phyloP scores from a whole-genome alignment of 2,888 invertebrate species.

The Xylophagus ater region DNA sequence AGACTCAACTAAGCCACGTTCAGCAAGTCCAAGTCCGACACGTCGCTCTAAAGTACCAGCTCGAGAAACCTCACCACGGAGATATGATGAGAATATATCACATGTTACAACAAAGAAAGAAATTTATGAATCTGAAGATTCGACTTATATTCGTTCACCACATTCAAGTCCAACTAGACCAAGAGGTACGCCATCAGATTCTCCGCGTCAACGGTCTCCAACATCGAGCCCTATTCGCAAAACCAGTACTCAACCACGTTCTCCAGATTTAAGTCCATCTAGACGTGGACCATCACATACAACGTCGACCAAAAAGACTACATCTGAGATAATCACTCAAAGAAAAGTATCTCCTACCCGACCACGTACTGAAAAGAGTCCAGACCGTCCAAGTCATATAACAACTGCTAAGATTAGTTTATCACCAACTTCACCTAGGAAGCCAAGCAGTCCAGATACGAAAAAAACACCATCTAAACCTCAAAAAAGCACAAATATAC shows the following conservation, averaged over 20 bases:
- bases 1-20: no score
- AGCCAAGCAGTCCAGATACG: conserved; percentile 9
- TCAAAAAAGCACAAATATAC: conserved; percentile 15
- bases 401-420: conserved; percentile 21
- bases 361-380: not conserved
- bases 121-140: not conserved
- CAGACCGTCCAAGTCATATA: conserved; percentile 17
- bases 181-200: not conserved
- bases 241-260: not conserved
- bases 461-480: conserved; percentile 17
- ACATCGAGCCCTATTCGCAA: not conserved
- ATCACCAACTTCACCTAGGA: conserved; percentile 18
- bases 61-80: conserved; percentile 30
- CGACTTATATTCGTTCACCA: conserved; percentile 13
- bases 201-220: not conserved
- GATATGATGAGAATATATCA: no score
- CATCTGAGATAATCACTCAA: conserved; percentile 1
- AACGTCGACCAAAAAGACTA: not conserved
- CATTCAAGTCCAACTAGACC: conserved; percentile 18
- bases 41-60: conserved; percentile 19
- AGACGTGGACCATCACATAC: conserved; percentile 3
- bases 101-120: no score
- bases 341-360: no score
- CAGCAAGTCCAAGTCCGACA: not conserved
- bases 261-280: not conserved